Base-by-base conservation (phyloP, 2,797 vertebrate genomes). In the Mallotus villosus region DNA sequence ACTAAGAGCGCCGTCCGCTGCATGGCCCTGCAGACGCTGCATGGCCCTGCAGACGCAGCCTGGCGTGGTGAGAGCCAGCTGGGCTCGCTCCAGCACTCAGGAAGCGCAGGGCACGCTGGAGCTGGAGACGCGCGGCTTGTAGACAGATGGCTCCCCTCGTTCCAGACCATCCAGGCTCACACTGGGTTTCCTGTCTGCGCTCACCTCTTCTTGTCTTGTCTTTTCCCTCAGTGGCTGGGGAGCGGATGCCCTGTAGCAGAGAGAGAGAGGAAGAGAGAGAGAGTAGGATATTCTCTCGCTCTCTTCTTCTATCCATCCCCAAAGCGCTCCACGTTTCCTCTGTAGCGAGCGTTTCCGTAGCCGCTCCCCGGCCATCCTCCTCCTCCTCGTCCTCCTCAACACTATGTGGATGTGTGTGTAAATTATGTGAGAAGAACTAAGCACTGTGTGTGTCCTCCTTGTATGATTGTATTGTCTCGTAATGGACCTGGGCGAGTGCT, bases 11-110 rank as follows among this genome's bases (percentile, higher is more conserved):
- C 58, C 3, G 77, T 12, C 74, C 73, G 81, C 79, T 78, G 25
- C 68, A 19, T 17, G 5, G 79, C 75, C 77, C 80, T 41, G 71
- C 62, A 78, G 75, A 73, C 58, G 53, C 81, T 74, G 73, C 78
- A n/a, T n/a, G 5, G 79, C 75, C 77, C 80, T 41, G 71, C 62
- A 78, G 75, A 73, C 58, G 53, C 81, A 75, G 73, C 78, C 74
- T 19, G 86, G 72, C 78, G 73, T 19, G 86, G 91, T 92, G 79
- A 87, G 90, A 74, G 37, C 37, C 11, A 12, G 37, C 37, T 12
- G 11, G 37, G 8, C 2, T 7, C 37, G 12, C 37, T 7, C 11
- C 37, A 9, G 37, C 37, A 1, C 37, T 12, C 37, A 41, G 37
- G 37, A 41, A 41, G 37, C 37, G 2, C 37, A 11, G 6, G 0